A percentile compares a stretch with the other conserved stretches of the same genome.
Conservation (phyloP, 2,888 invertebrate species). For the Strigamia crassipes region DNA sequence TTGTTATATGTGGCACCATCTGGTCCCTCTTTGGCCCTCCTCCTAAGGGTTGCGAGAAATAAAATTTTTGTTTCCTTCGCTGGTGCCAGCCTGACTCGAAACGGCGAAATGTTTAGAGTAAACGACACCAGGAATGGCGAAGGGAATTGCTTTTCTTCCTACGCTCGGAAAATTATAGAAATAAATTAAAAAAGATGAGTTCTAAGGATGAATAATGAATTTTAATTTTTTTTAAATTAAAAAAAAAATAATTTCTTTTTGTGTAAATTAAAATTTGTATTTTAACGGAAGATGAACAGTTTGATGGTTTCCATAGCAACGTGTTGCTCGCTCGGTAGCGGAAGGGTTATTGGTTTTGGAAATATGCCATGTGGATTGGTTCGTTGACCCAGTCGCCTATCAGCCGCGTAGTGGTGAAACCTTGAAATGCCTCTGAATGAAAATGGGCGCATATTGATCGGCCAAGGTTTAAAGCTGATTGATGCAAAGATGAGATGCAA, state of each 20-base stretch:
- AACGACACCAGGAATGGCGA: too few species aligned
- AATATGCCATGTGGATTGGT: conserved; percentile 33
- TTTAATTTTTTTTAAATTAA: too few species aligned
- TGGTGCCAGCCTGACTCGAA: neutral
- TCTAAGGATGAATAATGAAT: neutral
- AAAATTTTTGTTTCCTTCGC: conserved; percentile 12
- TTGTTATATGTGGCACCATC: conserved; percentile 15
- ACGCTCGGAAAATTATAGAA: neutral
- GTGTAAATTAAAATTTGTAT: neutral
- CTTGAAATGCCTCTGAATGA: conserved; percentile 38
- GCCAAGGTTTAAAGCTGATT: conserved; percentile 10
- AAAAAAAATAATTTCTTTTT: too few species aligned
- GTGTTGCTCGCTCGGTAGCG: conserved; percentile 4
- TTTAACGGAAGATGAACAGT: neutral
- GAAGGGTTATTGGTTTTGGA: conserved; percentile 40
- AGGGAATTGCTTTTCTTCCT: neutral
- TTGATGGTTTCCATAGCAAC: conserved; percentile 20
- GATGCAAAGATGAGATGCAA: neutral
- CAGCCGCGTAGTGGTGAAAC: conserved; percentile 34
- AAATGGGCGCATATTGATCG: conserved; percentile 31
- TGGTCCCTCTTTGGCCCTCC: conserved; percentile 24
- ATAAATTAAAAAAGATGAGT: neutral
- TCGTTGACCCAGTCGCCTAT: conserved; percentile 40
- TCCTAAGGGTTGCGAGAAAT: conserved; percentile 33
- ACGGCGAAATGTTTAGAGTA: neutral